A percentile compares a stretch with the other conserved stretches of the same genome.
These are phyloP conservation scores for Ectemnius lituratus DNA, from an alignment of 2,888 invertebrate genomes.

Conservation along the genomic window DNA sequence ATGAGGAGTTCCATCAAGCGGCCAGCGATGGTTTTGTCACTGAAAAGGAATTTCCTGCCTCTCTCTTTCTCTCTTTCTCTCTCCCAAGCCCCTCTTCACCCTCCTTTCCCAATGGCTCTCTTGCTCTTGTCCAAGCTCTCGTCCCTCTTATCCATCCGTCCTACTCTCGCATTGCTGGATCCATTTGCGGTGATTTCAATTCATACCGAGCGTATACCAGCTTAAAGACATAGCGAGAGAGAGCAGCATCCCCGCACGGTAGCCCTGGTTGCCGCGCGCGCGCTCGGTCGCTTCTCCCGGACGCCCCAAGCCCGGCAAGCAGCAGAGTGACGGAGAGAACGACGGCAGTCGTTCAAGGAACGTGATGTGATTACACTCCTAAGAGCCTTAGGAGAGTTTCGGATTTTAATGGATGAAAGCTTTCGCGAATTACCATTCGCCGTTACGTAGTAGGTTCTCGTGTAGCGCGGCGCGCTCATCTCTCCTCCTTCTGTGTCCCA, in stretches of 20 bases:
- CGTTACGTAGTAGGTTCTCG: conserved; percentile 20
- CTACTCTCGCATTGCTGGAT: conserved; percentile 19
- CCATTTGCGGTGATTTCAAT: conserved; percentile 55
- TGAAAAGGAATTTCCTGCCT: conserved; percentile 44
- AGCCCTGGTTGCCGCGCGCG: no score
- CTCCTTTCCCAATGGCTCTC: not conserved
- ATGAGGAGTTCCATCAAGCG: conserved; percentile 47
- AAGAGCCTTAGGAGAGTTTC: conserved; percentile 48
- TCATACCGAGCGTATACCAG: conserved; percentile 48
- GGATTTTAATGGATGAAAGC: conserved; percentile 57
- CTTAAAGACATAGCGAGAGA: conserved; percentile 37
- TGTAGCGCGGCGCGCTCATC: not conserved
- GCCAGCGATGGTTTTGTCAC: conserved; percentile 54
- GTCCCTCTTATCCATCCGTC: not conserved
- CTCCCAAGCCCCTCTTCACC: no score
- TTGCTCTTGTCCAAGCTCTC: not conserved
- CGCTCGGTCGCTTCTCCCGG: no score
- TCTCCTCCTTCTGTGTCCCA: conserved; percentile 45
- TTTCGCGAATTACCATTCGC: conserved; percentile 51
- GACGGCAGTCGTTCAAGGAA: conserved; percentile 34
- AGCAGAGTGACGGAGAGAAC: no score
- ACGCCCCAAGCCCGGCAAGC: no score
- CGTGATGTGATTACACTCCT: conserved; percentile 51
- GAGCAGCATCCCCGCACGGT: conserved; percentile 1
- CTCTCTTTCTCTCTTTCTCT: conserved; percentile 31